Percentiles rank a stretch among this genome's conserved stretches.
phyloP scores from a whole-genome alignment of 2,113 vertebrate species.

The Gobio gobio region DNA sequence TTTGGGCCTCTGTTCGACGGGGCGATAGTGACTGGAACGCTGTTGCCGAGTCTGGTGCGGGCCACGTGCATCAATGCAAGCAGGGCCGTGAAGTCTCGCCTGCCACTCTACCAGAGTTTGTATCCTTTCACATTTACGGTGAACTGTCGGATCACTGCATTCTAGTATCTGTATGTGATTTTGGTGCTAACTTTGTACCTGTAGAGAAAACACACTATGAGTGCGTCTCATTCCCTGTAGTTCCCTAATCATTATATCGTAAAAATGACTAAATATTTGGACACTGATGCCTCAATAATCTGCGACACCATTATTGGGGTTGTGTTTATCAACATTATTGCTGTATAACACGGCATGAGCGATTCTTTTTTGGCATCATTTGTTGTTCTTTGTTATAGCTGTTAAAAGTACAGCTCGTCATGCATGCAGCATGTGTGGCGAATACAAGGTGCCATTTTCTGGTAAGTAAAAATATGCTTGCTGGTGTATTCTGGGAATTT shows the following conservation, averaged over 20 bases:
- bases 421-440: neutral
- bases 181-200: neutral
- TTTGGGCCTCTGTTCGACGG: constrained; percentile 96
- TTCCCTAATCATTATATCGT: neutral
- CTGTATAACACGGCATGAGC: neutral
- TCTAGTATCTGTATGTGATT: neutral
- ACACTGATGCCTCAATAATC: neutral
- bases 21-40: constrained; percentile 88
- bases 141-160: neutral
- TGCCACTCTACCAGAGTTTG: constrained; percentile 99
- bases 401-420: neutral
- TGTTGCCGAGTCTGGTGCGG: constrained; percentile 93
- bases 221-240: neutral
- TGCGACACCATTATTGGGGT: neutral
- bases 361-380: neutral
- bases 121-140: constrained; percentile 84
- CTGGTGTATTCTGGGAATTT: neutral
- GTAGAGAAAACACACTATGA: neutral
- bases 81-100: constrained; percentile 95
- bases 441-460: neutral
- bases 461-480: neutral
- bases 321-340: neutral
- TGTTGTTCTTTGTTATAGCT: neutral
- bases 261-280: neutral
- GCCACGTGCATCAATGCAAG: constrained; percentile 98